phyloP scores from a whole-genome alignment of 2,888 invertebrate species.

The Chrysomela aeneicollis region DNA sequence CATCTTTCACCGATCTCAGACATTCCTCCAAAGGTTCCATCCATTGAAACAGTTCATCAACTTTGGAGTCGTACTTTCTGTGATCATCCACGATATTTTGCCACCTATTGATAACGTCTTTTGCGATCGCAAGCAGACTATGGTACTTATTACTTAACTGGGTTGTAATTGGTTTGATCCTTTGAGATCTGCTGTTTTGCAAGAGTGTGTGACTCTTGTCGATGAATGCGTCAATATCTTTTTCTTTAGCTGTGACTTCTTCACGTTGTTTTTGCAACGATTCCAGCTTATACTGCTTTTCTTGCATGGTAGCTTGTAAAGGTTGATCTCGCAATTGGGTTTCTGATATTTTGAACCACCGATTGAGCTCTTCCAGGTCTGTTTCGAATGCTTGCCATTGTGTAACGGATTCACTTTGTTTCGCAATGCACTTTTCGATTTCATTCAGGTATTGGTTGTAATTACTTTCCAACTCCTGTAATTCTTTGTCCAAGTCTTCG shows the following conservation, averaged over 20 bases:
- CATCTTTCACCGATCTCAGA: conserved; percentile 71
- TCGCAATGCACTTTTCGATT: conserved; percentile 64
- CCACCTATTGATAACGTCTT: conserved; percentile 87
- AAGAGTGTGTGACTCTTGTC: conserved; percentile 89
- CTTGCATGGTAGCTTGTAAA: conserved; percentile 79
- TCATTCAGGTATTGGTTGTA: conserved; percentile 73
- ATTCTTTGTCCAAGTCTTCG: conserved; percentile 75
- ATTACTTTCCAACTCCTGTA: conserved; percentile 72
- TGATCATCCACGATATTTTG: conserved; percentile 85
- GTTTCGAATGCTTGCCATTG: conserved; percentile 91
- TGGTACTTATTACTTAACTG: conserved; percentile 83
- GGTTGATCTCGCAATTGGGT: conserved; percentile 86
- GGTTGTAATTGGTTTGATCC: conserved; percentile 84
- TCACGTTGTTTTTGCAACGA: conserved; percentile 78
- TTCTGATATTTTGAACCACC: conserved; percentile 89
- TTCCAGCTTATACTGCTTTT: conserved; percentile 80
- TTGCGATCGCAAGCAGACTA: conserved; percentile 78
- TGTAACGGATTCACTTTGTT: conserved; percentile 76
- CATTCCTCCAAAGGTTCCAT: conserved; percentile 78
- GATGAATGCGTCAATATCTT: conserved; percentile 85
- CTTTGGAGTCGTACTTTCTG: conserved; percentile 76
- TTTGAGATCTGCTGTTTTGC: conserved; percentile 83
- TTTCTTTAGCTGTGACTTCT: conserved; percentile 80
- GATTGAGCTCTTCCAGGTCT: conserved; percentile 79
- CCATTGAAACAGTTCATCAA: conserved; percentile 80